phyloP scores from a whole-genome alignment of 2,113 vertebrate genomes.

The Mustelus asterias region DNA sequence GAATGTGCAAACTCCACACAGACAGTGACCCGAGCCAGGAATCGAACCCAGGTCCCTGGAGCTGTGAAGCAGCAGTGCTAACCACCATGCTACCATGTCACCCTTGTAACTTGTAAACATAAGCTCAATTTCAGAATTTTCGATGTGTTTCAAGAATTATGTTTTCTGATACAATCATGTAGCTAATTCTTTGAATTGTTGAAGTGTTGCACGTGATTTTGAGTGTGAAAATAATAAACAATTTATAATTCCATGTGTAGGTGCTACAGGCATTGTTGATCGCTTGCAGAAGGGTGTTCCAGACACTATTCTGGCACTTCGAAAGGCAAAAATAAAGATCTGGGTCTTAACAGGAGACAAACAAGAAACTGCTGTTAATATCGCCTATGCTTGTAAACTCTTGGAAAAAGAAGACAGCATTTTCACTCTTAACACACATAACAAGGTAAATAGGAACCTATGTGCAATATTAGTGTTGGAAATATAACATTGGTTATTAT shows the following conservation, averaged over 20 bases:
- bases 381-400: constrained; percentile 79
- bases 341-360: constrained; percentile 97
- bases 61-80: too few species aligned
- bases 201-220: not conserved
- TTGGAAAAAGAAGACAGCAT: constrained; percentile 66
- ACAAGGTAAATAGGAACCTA: constrained; percentile 58
- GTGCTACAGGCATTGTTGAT: constrained; percentile 87
- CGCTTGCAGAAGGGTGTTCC: constrained; percentile 86
- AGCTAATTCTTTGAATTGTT: not conserved
- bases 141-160: too few species aligned
- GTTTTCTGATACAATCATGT: not conserved
- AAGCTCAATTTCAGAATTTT: not conserved
- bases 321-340: constrained; percentile 78
- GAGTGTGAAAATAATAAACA: not conserved
- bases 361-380: constrained; percentile 86
- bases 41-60: too few species aligned
- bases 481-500: not conserved
- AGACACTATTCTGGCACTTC: constrained; percentile 78
- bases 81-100: too few species aligned
- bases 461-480: not conserved
- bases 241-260: constrained; percentile 50
- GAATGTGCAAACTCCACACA: too few species aligned
- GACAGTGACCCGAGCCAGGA: too few species aligned
- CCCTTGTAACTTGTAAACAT: not conserved
- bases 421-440: constrained; percentile 65